Conservation (phyloP, 2,797 vertebrate genomes). For the Myripristis murdjan region DNA sequence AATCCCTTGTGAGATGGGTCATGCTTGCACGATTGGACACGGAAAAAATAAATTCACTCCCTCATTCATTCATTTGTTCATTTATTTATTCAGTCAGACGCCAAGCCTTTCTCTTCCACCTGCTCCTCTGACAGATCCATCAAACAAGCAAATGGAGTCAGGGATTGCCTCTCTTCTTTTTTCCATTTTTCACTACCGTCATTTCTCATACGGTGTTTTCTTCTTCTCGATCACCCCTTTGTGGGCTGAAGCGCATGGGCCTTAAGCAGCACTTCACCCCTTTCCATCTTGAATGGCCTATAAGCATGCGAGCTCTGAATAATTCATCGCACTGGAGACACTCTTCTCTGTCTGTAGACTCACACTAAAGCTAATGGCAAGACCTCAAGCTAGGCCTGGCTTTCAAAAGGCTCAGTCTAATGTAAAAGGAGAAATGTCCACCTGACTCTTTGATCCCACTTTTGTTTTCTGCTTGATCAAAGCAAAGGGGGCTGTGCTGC, state of each 20-base stretch:
- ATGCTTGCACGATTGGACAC: no score
- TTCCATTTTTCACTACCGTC: conserved; percentile 21
- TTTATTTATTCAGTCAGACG: neutral
- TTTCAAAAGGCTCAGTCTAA: conserved; percentile 20
- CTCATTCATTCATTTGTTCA: no score
- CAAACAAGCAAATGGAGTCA: conserved; percentile 20
- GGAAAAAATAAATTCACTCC: no score
- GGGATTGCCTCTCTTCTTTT: conserved; percentile 26
- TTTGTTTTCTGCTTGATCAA: conserved; percentile 41
- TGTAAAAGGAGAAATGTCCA: conserved; percentile 34
- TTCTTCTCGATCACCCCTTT: conserved; percentile 28
- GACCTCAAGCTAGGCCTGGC: conserved; percentile 26
- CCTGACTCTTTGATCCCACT: conserved; percentile 15
- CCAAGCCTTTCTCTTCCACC: conserved; percentile 12
- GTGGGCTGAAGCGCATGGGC: conserved; percentile 42
- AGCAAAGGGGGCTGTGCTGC: conserved; percentile 4
- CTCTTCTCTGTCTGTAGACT: conserved; percentile 44
- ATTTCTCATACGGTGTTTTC: conserved; percentile 21
- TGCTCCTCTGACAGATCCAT: conserved; percentile 35
- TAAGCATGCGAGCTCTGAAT: conserved; percentile 66
- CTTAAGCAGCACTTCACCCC: conserved; percentile 60
- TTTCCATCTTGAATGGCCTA: conserved; percentile 50
- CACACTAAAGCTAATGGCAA: conserved; percentile 46
- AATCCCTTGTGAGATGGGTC: no score
- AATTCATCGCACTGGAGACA: conserved; percentile 63